Base-by-base conservation (phyloP, 2,888 invertebrate species). In the Eupithecia subfuscata region DNA sequence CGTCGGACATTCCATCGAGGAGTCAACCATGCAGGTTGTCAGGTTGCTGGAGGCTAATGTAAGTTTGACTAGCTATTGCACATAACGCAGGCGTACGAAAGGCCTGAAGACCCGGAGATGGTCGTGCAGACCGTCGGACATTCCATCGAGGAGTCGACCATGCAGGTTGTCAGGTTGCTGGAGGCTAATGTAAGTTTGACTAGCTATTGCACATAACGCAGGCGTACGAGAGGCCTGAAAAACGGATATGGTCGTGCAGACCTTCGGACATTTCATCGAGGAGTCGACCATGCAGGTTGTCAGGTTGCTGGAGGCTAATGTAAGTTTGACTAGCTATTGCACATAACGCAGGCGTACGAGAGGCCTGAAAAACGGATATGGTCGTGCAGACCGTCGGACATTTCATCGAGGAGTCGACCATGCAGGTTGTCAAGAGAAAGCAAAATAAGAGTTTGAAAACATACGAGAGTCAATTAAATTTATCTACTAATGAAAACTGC, bases 41-140 rank as follows among this genome's bases (percentile, higher is more conserved):
- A 95, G 96, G 73, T 95, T 99, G 83, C 95, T 99, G 6, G 97
- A 98, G 86, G 96, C 97, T 81, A 96, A 97, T 90, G 96, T 96
- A 79, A 92, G 95, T 76, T 52, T 16, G 45, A 45, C 22, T 95
- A 96, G 45, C 14, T 45, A 11, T 45, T 40, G 9, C 40, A 40
- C 40, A 98, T 99, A 80, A 99, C 99, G 86, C 98, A 98, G 83
- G 97, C 96, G 65, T n/a, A 99, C 91, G 98, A 99, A 89, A 96
- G 96, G 40, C 99, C 99, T 0, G 96, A 96, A 83, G 95, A 96
- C 37, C 98, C 99, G 0, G 99, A 99, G 86, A 91, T 99, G 77
- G 96, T 97, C 65, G 96, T 99, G 0, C 97, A 96, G 87, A 99
- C 99, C 0, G 98, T 98, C 67, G 96, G 97, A 71, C 95, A 95